Evolutionary conservation across 1,140 invertebrate genomes (phyloP), one percentile per base, ranked within the genome.

Genomic region (Pteromalus puparum): DNA sequence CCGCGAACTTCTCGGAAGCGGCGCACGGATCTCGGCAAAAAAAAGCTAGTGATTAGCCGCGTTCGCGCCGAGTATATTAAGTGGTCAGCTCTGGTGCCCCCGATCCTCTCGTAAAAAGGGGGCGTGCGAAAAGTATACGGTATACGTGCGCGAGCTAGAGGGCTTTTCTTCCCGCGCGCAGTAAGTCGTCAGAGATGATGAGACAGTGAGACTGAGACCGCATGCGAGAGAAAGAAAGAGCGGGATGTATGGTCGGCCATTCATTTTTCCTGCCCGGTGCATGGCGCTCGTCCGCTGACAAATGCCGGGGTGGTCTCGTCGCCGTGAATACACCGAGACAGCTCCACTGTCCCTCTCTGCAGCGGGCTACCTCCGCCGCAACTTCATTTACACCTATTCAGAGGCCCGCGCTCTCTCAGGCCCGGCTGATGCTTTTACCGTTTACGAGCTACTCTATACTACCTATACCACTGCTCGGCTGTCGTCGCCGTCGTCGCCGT

Each of bases 341-440:
- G 81, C 77, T 77, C 78, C 87, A 88, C 90, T 90, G 88, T 90
- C 90, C 85, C 83, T 72, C 77, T 85, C 87, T 88, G 83, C 84
- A 87, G 86, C 88, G 74, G 87, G 82, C 89, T 61, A 61, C 86
- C 81, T 86, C 86, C 87, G 90, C 90, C 89, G 90, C 90, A 92
- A 91, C 90, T 92, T 92, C 91, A 92, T 92, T 92, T 92, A 91
- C 91, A 92, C 92, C 91, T 92, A 92, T 92, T 92, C 91, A 91
- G 86, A 86, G 85, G 87, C 86, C 84, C 80, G 3, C 30, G 3
- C 3, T 34, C 30, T 34, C 30, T 42, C 38, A 87, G 86, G 86
- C 83, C 84, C 86, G 86, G 85, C 83, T n/a, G n/a, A n/a, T n/a
- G n/a, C n/a, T 85, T 85, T 86, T 87, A 87, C 89, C 88, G 90